Conservation (phyloP, 2,797 vertebrate genomes). For the Falco concolor region DNA sequence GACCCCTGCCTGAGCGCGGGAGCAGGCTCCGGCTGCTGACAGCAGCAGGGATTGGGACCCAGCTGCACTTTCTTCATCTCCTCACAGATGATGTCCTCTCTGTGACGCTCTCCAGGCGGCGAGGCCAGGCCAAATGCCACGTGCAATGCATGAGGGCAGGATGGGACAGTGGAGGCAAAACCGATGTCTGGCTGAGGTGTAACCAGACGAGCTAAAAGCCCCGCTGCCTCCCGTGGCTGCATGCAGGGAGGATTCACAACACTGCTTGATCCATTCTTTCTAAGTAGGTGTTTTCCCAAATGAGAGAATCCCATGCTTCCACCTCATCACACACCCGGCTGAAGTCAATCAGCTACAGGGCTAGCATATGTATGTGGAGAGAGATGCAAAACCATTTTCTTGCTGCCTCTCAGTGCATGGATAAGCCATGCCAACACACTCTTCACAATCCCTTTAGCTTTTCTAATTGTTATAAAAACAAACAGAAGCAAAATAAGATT, state of each 20-base stretch:
- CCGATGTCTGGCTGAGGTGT: background rate
- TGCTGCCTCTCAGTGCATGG: background rate
- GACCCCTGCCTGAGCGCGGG: background rate
- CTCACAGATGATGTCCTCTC: background rate
- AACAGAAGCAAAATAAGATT: background rate
- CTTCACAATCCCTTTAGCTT: background rate
- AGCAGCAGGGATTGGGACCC: background rate
- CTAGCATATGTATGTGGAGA: background rate
- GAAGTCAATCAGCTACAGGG: background rate
- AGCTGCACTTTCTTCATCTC: background rate
- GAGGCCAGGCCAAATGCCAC: background rate
- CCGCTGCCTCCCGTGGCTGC: background rate
- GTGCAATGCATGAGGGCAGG: background rate
- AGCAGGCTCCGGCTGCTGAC: background rate
- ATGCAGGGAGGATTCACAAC: background rate
- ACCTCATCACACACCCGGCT: background rate
- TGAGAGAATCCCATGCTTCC: background rate
- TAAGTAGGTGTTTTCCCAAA: background rate
- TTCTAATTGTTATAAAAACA: background rate
- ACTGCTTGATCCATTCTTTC: background rate
- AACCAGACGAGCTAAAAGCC: background rate
- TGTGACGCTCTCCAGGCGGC: background rate
- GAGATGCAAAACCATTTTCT: background rate
- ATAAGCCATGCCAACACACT: background rate
- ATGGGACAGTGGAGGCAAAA: background rate